Base-by-base conservation (phyloP, 2,797 vertebrate genomes). In the Luscinia megarhynchos region DNA sequence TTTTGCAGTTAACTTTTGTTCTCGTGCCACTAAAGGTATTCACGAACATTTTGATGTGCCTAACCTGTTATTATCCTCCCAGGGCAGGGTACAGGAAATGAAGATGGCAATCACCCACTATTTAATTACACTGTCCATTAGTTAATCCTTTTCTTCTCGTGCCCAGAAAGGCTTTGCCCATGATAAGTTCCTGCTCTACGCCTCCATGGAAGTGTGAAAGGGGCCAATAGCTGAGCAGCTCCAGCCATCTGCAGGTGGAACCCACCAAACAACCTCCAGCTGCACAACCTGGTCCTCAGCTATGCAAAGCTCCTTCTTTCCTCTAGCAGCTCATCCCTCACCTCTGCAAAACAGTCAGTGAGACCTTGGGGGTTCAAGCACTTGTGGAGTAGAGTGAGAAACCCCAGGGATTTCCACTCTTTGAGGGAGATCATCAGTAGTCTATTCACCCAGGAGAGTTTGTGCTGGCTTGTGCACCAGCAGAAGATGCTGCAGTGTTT, bases 1-100 rank as follows among this genome's bases (percentile, higher is more conserved):
- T 40, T 85, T 78, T 83, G n/a, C 32, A 40, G 54, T 30, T 82
- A 61, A 27, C 22, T 76, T 79, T 57, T 87, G 30, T 32, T 83
- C 54, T 69, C 0, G 0, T 73, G 29, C 58, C 15, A 9, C 64
- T 61, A 21, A 66, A 89, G 41, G 23, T 69, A 75, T 85, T 89
- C 69, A 91, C 53, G 76, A 91, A 72, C 32, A 66, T 89, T 89
- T 32, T 85, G 46, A 84, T 87, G 64, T 26, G 12, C 27, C 66
- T 87, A 81, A 89, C 61, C 55, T 87, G 72, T 81, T 68, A 86
- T 92, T 93, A 94, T 51, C 34, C 29, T 92, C n/a, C 16, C 27
- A 72, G 76, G 66, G 79, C 46, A 78, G 36, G n/a, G 43, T 87
- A 75, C 58, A 92, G 93, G 79, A 92, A 92, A 84, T 91, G 23